Evolutionary conservation across 2,797 vertebrate genomes (phyloP), one percentile per base, ranked within the genome.

Genomic region (Pagetopsis macropterus): DNA sequence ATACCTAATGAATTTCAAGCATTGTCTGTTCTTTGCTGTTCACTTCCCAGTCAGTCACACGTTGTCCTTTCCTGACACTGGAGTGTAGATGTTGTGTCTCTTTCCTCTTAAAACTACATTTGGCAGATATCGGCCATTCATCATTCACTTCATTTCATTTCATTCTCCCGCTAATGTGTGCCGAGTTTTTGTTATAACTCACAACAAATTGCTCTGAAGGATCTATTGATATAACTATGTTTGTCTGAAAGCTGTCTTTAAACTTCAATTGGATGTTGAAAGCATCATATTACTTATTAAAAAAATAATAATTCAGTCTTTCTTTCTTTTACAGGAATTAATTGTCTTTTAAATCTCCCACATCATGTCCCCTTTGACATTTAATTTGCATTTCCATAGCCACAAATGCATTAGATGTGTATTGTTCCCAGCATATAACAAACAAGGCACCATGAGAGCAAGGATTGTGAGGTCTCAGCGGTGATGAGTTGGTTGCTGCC

Each of bases 1-100:
- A 86, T 91, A 90, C 84, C 91, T 86, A 90, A 91, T 92, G 87
- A 90, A 89, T 90, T 89, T 90, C 89, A 89, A 88, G 86, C 85
- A 58, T 81, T 82, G 88, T 70, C 76, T 84, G 82, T 79, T 81
- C 83, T 82, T 79, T 58, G 76, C 82, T 78, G 78, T 79, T 85
- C 80, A 64, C 81, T 76, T 82, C 65, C 62, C 82, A 44, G 69
- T 73, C 84, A 87, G 75, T 85, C 84, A 81, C 49, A 21, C 11
- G 48, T 57, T 48, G 78, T 78, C 81, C 83, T 86, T 73, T 48
- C 49, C 56, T 65, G 76, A 82, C 78, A 64, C 79, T 0, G 37
- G 54, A 56, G 65, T 52, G 73, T n/a, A 52, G 64, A 82, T 75
- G 80, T 65, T 41, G 46, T 75, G 67, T 76, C 41, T 16, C 65